phyloP scores from a whole-genome alignment of 2,113 vertebrate species.

The Dromiciops gliroides region DNA sequence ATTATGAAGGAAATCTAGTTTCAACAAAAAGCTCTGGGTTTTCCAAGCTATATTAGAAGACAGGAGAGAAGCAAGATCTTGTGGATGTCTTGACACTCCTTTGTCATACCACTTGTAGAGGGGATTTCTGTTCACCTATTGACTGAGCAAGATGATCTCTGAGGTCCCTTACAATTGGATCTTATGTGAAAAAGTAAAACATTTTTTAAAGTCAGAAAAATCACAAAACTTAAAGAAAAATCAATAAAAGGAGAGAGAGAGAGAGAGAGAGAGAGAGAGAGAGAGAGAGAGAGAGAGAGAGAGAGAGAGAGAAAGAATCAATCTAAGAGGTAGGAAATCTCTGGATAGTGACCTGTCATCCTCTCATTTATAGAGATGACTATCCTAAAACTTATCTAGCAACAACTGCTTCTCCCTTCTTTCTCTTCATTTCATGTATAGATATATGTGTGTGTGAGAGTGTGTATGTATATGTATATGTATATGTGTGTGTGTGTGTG shows the following conservation, averaged over 20 bases:
- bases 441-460: background rate
- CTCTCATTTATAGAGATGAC: background rate
- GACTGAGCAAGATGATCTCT: background rate
- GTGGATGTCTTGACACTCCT: background rate
- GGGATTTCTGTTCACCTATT: background rate
- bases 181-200: background rate
- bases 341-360: background rate
- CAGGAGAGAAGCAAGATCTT: background rate
- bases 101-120: background rate
- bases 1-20: background rate
- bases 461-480: background rate
- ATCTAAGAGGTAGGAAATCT: background rate
- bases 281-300: background rate
- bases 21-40: background rate
- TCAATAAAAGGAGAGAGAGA: background rate
- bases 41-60: background rate
- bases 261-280: background rate
- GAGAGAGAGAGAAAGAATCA: background rate
- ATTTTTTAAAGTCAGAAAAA: background rate
- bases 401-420: background rate
- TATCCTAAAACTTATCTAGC: background rate
- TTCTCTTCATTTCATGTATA: background rate
- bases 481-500: rapidly evolving
- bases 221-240: background rate
- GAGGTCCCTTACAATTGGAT: background rate